phyloP scores from a whole-genome alignment of 2,797 vertebrate species.

The Poeciliopsis paucimaculata region DNA sequence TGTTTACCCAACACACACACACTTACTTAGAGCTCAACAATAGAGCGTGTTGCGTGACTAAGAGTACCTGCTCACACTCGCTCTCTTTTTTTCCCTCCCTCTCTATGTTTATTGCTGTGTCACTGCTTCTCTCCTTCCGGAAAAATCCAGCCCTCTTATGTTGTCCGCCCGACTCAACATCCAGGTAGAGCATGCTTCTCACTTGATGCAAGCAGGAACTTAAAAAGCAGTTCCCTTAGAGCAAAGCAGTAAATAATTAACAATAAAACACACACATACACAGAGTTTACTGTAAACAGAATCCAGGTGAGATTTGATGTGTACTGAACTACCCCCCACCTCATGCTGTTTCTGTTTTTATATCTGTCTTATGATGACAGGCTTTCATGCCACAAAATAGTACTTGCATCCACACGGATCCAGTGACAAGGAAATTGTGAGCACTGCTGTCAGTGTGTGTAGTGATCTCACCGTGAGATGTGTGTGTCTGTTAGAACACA shows the following conservation, averaged over 20 bases:
- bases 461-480: neutral
- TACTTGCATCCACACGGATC: conserved; percentile 6
- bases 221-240: conserved; percentile 6
- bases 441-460: conserved; percentile 1
- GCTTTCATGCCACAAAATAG: conserved; percentile 26
- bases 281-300: conserved; percentile 36
- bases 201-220: conserved; percentile 7
- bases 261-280: neutral
- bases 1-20: conserved; percentile 66
- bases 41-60: conserved; percentile 51
- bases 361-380: conserved; percentile 17
- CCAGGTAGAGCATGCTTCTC: conserved; percentile 39
- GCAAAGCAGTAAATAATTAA: conserved; percentile 12
- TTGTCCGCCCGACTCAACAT: conserved; percentile 56
- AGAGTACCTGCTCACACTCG: conserved; percentile 26
- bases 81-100: neutral
- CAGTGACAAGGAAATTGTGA: neutral
- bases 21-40: conserved; percentile 33
- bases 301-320: conserved; percentile 4
- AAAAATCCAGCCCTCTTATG: conserved; percentile 45
- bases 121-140: conserved; percentile 63
- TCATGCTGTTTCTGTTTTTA: conserved; percentile 10
- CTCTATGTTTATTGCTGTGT: conserved; percentile 51
- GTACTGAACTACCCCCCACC: conserved; percentile 20
- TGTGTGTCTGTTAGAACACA: neutral